Base-by-base conservation (phyloP, 2,113 vertebrate species). In the Tyto alba region DNA sequence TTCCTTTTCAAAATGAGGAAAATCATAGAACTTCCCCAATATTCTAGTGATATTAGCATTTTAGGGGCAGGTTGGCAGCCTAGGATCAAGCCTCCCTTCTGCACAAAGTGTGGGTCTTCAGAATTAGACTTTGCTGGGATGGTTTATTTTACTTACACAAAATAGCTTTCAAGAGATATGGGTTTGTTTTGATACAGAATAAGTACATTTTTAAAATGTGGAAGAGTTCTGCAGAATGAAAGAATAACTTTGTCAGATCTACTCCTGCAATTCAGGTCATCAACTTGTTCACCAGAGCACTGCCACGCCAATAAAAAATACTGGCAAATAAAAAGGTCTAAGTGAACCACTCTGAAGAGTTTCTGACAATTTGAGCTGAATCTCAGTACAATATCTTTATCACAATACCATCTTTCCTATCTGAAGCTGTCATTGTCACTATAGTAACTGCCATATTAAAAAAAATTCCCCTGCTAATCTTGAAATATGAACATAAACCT, bases 361-460 rank as follows among this genome's bases (percentile, higher is more conserved):
- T 79, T 50, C 45, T 87, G 89, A 55, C 12, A 85, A 73, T 69
- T 53, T 81, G 38, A 89, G 82, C 40, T 95, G 62, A 89, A 77
- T 92, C 68, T 88, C 48, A 66, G 71, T 55, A 90, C 67, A 76
- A 29, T 94, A 56, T 96, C 89, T 95, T 82, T 91, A 93, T 85
- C 74, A 85, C 63, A 89, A 85, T 76, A 66, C 57, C 71, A 82
- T 91, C 71, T 94, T 96, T 80, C 32, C 53, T 85, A 36, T 92
- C 89, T 88, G 81, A 92, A 93, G 85, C 45, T 88, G 80, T 88
- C 83, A 67, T 88, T 90, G 95, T 97, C 91, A 93, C 96, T 96
- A 95, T 97, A 96, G 95, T 95, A 96, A 96, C 96, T 89, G 63
- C 71, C 19, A 74, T 73, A 93, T 85, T 73, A 71, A 85, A 93